Evolutionary conservation across 2,888 invertebrate genomes (phyloP).

Genomic region (Melolontha melolontha): DNA sequence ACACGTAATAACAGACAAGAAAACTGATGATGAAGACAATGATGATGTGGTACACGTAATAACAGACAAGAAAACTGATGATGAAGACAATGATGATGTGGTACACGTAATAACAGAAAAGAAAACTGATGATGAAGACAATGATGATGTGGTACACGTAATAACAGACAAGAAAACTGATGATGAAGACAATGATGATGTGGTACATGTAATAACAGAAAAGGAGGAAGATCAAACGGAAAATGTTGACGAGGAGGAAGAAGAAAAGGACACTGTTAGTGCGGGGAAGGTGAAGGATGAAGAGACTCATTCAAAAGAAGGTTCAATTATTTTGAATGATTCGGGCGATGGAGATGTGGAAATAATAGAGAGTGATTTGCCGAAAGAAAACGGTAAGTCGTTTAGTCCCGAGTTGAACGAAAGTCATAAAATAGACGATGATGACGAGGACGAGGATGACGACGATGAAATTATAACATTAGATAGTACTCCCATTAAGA

Average conservation of each 20-base stretch:
- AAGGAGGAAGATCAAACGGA: slow-evolving; percentile 48
- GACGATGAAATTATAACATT: slow-evolving; percentile 54
- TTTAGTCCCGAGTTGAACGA: slow-evolving; percentile 48
- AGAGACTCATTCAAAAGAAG: slow-evolving; percentile 67
- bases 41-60: slow-evolving; percentile 37
- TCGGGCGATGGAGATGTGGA: slow-evolving; percentile 61
- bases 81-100: no score
- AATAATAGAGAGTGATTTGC: slow-evolving; percentile 61
- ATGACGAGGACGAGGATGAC: slow-evolving; percentile 59
- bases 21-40: slow-evolving; percentile 51
- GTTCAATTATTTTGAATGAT: slow-evolving; percentile 56
- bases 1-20: slow-evolving; percentile 53
- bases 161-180: slow-evolving; percentile 40
- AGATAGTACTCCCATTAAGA: slow-evolving; percentile 65
- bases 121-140: slow-evolving; percentile 48
- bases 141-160: slow-evolving; percentile 46
- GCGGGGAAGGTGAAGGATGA: slow-evolving; percentile 60
- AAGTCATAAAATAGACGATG: slow-evolving; percentile 63
- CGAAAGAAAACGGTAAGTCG: slow-evolving; percentile 64
- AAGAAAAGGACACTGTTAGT: slow-evolving; percentile 43
- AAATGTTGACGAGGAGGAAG: slow-evolving; percentile 47
- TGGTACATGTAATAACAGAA: slow-evolving; percentile 50
- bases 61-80: background rate
- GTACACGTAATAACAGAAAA: slow-evolving; percentile 30
- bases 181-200: slow-evolving; percentile 45